Conservation (phyloP, 2,113 vertebrate species). For the western clawed frog (Xenopus tropicalis) region DNA sequence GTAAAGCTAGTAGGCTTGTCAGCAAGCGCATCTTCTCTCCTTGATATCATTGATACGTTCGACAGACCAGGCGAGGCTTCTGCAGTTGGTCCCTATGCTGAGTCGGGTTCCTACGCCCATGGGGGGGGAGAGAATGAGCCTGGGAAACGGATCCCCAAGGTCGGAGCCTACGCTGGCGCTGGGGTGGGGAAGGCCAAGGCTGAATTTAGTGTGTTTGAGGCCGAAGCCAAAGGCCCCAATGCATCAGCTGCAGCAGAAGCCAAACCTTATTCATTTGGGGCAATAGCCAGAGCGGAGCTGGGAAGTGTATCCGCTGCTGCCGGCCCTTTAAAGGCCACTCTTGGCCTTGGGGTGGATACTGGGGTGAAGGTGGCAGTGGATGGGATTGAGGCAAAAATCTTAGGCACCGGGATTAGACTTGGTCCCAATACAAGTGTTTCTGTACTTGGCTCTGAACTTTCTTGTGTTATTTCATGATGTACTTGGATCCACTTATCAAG, state of each 20-base stretch:
- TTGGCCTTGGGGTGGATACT: not conserved
- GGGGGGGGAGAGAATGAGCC: not conserved
- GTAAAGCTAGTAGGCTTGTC: no score
- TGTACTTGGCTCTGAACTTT: not conserved
- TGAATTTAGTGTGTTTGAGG: not conserved
- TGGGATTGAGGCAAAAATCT: slow-evolving; percentile 21
- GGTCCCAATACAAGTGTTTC: not conserved
- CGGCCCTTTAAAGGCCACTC: no score
- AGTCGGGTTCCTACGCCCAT: not conserved
- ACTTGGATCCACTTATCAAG: no score
- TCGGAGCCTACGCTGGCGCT: not conserved
- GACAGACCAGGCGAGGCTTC: not conserved
- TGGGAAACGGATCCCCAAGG: not conserved
- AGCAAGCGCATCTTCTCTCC: no score
- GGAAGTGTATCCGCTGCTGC: not conserved
- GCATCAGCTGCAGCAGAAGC: not conserved
- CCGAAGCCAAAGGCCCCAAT: not conserved
- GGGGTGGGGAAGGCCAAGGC: not conserved
- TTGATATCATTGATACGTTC: not conserved
- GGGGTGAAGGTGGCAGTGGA: not conserved
- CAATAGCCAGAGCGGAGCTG: not conserved
- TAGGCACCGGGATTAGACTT: slow-evolving; percentile 23
- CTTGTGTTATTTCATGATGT: not conserved
- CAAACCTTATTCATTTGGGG: not conserved
- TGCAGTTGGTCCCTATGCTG: not conserved